Evolutionary conservation across 2,113 vertebrate species (phyloP).

Genomic region (Sclerurus mexicanus): DNA sequence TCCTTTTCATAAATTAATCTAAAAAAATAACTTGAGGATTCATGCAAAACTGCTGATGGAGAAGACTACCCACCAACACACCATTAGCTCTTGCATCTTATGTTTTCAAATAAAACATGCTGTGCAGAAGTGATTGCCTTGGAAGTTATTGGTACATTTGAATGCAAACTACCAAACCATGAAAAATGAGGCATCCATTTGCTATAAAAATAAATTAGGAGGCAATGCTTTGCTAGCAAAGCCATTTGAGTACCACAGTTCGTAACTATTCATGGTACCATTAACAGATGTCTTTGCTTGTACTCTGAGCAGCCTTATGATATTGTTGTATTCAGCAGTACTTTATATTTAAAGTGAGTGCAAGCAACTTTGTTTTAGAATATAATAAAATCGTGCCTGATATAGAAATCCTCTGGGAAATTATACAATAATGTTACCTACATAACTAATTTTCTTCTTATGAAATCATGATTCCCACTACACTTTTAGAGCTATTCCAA

Average conservation of each 20-base stretch:
- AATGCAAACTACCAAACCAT: slow-evolving; percentile 72
- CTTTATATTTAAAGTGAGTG: slow-evolving; percentile 60
- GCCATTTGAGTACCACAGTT: slow-evolving; percentile 61
- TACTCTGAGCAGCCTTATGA: slow-evolving; percentile 52
- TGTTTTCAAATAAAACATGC: slow-evolving; percentile 34
- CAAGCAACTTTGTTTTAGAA: slow-evolving; percentile 74
- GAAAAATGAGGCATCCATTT: slow-evolving; percentile 68
- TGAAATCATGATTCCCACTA: slow-evolving; percentile 76
- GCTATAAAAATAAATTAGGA: slow-evolving; percentile 74
- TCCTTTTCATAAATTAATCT: neutral
- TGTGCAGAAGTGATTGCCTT: slow-evolving; percentile 55
- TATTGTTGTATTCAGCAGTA: slow-evolving; percentile 59
- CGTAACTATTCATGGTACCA: slow-evolving; percentile 69
- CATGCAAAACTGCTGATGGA: slow-evolving; percentile 44
- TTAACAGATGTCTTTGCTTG: slow-evolving; percentile 74
- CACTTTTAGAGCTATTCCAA: slow-evolving; percentile 76
- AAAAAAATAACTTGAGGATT: neutral
- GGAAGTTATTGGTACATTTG: slow-evolving; percentile 69
- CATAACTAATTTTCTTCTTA: slow-evolving; percentile 78
- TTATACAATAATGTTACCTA: slow-evolving; percentile 76
- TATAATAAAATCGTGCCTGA: slow-evolving; percentile 69
- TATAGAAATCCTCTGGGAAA: slow-evolving; percentile 66
- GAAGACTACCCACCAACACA: slow-evolving; percentile 49
- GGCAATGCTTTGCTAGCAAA: slow-evolving; percentile 66
- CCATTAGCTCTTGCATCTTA: slow-evolving; percentile 48